Evolutionary conservation across 1,140 invertebrate genomes (phyloP).

Genomic region (Tetragnatha versicolor): DNA sequence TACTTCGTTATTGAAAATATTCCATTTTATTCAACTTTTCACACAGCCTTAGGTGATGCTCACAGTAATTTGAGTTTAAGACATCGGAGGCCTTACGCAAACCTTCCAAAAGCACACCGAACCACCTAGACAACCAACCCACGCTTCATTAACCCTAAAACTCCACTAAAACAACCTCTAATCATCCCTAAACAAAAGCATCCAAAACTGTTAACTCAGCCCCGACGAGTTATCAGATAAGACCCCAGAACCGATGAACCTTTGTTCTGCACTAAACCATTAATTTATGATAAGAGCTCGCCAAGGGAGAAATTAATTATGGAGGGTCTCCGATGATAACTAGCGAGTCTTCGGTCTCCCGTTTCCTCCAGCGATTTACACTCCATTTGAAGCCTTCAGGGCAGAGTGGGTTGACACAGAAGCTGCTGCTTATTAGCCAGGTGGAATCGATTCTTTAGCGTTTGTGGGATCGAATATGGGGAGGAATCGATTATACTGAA

Average conservation of each 20-base stretch:
- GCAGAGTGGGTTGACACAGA: too few species aligned
- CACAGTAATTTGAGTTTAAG: too few species aligned
- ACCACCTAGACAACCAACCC: neutral
- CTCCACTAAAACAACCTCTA: neutral
- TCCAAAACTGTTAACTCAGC: too few species aligned
- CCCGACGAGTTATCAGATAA: constrained; percentile 28
- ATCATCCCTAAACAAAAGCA: neutral
- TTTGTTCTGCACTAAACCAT: constrained; percentile 17
- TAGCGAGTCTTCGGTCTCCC: constrained; percentile 26
- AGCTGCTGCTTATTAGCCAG: too few species aligned
- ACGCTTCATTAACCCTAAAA: neutral
- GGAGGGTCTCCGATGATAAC: constrained; percentile 41
- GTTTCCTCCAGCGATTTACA: constrained; percentile 11
- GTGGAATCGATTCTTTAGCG: too few species aligned
- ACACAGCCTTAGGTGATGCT: too few species aligned
- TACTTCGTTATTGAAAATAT: too few species aligned
- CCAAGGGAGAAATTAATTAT: constrained; percentile 43
- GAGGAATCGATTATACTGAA: too few species aligned
- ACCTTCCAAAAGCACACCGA: neutral
- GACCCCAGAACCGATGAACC: neutral
- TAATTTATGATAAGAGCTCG: constrained; percentile 42
- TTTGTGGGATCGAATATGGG: too few species aligned
- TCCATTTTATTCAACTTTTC: too few species aligned
- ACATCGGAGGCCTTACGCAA: too few species aligned
- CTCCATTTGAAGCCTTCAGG: constrained; percentile 17